Conservation (phyloP, 2,113 vertebrate species). For the Condylura cristata region DNA sequence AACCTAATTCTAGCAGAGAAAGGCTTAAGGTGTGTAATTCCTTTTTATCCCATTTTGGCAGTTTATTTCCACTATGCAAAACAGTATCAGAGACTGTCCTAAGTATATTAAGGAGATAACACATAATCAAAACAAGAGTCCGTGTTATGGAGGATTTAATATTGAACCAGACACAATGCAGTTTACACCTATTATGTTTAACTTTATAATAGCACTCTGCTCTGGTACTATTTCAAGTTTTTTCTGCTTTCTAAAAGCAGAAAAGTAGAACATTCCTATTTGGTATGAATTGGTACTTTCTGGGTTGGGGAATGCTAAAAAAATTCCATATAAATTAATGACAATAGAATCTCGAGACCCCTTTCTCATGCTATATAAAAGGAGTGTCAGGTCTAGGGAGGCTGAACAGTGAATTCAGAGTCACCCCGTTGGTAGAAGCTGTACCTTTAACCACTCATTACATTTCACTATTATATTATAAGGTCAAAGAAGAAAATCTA, state of each 20-base stretch:
- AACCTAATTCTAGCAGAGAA: background rate
- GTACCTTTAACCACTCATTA: background rate
- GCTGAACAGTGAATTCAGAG: background rate
- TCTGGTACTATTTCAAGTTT: background rate
- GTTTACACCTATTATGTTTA: background rate
- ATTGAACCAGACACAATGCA: background rate
- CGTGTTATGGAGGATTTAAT: background rate
- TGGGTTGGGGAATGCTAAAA: too few relatives aligned
- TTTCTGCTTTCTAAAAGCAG: background rate
- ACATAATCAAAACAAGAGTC: background rate
- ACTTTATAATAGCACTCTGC: background rate
- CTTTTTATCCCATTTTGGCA: background rate
- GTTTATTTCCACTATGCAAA: constrained; percentile 16
- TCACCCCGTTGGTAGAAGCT: background rate
- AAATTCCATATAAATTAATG: background rate
- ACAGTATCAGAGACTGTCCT: background rate
- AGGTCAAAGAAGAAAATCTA: background rate
- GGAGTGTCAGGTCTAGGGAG: background rate
- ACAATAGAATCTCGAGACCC: background rate
- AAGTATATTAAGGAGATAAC: background rate
- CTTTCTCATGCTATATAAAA: background rate
- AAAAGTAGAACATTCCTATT: background rate
- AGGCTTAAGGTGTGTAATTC: background rate
- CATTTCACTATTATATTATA: background rate
- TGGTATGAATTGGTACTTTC: too few relatives aligned